Percentiles rank a stretch among this genome's conserved stretches.
phyloP scores from a whole-genome alignment of 2,113 vertebrate species.

The Elephantulus edwardii region DNA sequence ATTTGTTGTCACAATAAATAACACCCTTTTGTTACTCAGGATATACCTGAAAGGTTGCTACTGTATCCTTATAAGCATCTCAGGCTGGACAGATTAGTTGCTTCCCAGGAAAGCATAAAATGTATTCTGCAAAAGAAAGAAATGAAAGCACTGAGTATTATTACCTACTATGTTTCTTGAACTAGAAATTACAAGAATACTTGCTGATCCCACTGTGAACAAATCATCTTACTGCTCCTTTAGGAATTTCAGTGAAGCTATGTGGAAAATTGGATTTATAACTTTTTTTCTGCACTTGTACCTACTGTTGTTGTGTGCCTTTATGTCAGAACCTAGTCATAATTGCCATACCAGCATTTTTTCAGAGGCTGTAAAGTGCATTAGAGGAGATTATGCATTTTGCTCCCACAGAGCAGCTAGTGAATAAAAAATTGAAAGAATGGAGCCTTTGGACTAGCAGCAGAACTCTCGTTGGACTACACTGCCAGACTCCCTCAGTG shows the following conservation, averaged over 20 bases:
- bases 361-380: too few species aligned
- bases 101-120: not conserved
- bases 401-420: too few species aligned
- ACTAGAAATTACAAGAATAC: not conserved
- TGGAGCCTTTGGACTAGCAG: not conserved
- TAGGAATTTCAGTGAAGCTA: not conserved
- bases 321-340: too few species aligned
- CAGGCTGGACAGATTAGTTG: not conserved
- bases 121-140: not conserved
- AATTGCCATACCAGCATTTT: too few species aligned
- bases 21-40: not conserved
- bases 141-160: not conserved
- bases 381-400: too few species aligned
- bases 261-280: not conserved
- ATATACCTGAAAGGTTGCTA: not conserved
- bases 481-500: too few species aligned
- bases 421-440: too few species aligned
- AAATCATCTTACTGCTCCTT: not conserved
- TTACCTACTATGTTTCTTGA: slow-evolving; percentile 3
- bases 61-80: not conserved
- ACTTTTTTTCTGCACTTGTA: not conserved
- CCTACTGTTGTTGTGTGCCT: too few species aligned
- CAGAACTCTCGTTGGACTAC: too few species aligned
- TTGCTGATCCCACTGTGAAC: not conserved
- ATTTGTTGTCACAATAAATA: not conserved